Evolutionary conservation across 2,888 invertebrate genomes (phyloP), one percentile per base, ranked within the genome.

Genomic region (Fragum whitleyi): DNA sequence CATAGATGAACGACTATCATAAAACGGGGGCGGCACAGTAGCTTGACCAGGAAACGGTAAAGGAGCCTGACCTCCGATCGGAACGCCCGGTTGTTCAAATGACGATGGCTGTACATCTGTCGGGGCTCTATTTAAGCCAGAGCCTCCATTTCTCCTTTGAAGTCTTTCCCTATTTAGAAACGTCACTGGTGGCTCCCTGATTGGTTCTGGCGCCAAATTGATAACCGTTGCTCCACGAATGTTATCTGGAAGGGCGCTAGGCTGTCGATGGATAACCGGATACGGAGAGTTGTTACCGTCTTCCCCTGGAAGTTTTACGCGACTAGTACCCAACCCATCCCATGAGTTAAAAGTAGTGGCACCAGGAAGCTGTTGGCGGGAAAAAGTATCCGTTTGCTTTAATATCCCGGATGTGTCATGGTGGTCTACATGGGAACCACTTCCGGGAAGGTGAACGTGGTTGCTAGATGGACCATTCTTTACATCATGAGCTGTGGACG

Each of bases 151-250:
- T 65, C 47, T 39, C 21, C 65, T 21, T n/a, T 36, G 65, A 21
- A 39, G 36, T 65, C 65, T n/a, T 11, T 65, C 65, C 23, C 65
- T 39, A 23, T 65, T 65, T n/a, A 65, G 23, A 42, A 65, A 65
- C 14, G 26, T 39, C 1, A 65, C 65, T 9, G 65, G 65, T 11
- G 65, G 65, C 9, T 65, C 42, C 3, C 47, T 3, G 16, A 29
- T 32, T 61, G 61, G 61, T 14, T 32, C 61, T 7, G 29, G 47
- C 16, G 14, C 47, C n/a, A 47, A n/a, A n/a, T 47, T 47, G 19
- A 47, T 16, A 5, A 47, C 47, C 47, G 47, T 19, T 2, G 47
- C 14, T 14, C 47, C 47, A 47, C 47, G 47, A 9, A 47, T 47
- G n/a, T 5, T 9, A 16, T 47, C 47, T 14, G 47, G 47, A 3